Evolutionary conservation across 2,113 vertebrate genomes (phyloP).

Genomic region (Psittacus erithacus): DNA sequence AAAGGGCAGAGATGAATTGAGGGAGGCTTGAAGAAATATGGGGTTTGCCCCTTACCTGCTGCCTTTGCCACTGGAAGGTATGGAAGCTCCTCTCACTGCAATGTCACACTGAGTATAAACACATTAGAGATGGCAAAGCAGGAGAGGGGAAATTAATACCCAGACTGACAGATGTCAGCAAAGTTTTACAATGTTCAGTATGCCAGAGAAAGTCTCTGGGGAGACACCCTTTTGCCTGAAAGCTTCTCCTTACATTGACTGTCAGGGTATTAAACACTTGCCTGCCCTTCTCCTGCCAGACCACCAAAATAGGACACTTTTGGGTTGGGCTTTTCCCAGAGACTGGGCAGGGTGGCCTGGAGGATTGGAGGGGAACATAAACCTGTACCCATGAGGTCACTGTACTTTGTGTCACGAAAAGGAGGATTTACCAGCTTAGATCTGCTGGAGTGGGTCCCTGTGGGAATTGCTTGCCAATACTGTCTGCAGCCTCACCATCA

Average conservation of each 20-base stretch:
- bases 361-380: not conserved
- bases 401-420: not conserved
- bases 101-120: not conserved
- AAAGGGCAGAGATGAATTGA: not conserved
- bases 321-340: not conserved
- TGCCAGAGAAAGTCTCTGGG: not conserved
- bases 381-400: accelerated
- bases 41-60: not conserved
- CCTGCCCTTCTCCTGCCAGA: not conserved
- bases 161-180: not conserved
- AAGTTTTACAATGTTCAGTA: not conserved
- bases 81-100: not conserved
- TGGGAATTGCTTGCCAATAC: not conserved
- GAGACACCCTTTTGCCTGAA: not conserved
- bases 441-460: not conserved
- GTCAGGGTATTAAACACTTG: not conserved
- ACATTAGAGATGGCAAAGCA: not conserved
- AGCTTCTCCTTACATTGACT: not conserved
- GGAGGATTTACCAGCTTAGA: not conserved
- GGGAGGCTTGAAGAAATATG: not conserved
- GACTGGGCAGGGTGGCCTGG: not conserved
- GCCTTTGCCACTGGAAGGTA: not conserved
- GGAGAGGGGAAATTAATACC: not conserved
- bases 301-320: not conserved
- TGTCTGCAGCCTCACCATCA: slow-evolving; percentile 5